Conservation (phyloP, 2,888 invertebrate species). For the Dendrolimus pini region DNA sequence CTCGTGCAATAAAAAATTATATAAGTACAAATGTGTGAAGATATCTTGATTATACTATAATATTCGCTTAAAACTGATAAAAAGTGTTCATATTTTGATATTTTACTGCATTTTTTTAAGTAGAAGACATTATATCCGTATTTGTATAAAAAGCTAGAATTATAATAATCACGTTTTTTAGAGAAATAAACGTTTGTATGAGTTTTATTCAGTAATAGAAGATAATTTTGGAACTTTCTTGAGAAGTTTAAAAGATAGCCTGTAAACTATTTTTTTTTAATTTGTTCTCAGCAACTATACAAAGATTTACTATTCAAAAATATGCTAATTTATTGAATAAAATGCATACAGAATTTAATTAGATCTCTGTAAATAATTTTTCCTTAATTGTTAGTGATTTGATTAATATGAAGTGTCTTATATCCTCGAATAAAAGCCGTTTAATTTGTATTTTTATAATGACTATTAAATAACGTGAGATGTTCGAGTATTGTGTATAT, state of each 20-base stretch:
- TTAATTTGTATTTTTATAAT: conserved; percentile 59
- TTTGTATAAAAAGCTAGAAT: conserved; percentile 4
- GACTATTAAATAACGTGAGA: conserved; percentile 26
- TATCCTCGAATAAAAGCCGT: conserved; percentile 27
- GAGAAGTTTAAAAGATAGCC: no score
- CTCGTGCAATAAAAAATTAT: no score
- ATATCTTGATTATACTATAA: not conserved
- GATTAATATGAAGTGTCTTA: conserved; percentile 50
- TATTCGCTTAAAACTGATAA: conserved; percentile 12
- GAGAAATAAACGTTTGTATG: conserved; percentile 11
- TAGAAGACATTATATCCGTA: conserved; percentile 5
- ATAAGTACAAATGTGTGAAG: no score
- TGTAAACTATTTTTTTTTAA: no score
- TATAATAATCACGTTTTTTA: no score
- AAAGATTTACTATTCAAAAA: no score
- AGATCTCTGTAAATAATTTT: conserved; percentile 39
- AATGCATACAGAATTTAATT: not conserved
- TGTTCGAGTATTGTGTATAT: conserved; percentile 26
- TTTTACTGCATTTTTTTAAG: conserved; percentile 8
- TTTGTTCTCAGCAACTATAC: no score
- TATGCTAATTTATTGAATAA: not conserved
- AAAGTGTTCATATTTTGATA: conserved; percentile 52
- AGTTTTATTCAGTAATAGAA: conserved; percentile 14
- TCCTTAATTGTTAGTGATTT: conserved; percentile 22
- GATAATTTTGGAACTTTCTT: no score